Conservation (phyloP, 2,113 vertebrate genomes). For the Dryoscopus gambensis region DNA sequence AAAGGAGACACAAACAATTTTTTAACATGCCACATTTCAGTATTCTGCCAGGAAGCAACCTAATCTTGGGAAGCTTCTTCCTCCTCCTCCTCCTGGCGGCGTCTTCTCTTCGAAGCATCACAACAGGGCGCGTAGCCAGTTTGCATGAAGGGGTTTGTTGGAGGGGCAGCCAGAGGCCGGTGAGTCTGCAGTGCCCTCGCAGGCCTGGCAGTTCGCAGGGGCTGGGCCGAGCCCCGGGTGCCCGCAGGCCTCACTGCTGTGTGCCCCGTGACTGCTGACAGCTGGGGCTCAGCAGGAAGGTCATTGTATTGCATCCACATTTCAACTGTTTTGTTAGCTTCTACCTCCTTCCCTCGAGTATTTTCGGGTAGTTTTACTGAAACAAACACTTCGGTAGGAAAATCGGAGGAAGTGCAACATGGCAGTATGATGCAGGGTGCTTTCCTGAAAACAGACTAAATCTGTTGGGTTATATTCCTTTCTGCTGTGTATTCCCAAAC, state of each 20-base stretch:
- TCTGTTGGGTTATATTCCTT: not conserved
- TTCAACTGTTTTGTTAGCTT: not conserved
- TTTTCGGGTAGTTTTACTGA: not conserved
- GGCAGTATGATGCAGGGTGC: not conserved
- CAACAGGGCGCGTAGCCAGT: too few species aligned
- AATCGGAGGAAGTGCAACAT: not conserved
- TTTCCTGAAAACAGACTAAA: not conserved
- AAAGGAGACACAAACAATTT: too few species aligned
- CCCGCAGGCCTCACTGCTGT: not conserved
- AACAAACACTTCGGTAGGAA: not conserved
- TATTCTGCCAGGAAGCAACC: too few species aligned
- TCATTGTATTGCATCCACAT: fast-evolving
- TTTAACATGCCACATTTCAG: too few species aligned
- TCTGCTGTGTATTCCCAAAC: not conserved
- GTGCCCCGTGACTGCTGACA: not conserved
- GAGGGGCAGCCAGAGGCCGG: not conserved
- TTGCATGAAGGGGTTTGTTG: not conserved
- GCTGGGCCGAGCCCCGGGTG: not conserved
- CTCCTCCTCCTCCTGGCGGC: too few species aligned
- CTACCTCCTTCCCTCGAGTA: not conserved
- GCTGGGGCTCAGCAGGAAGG: not conserved
- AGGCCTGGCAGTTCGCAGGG: not conserved
- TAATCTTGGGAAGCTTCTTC: too few species aligned
- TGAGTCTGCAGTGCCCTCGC: not conserved
- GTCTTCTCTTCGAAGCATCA: too few species aligned